Percentiles rank a stretch among this genome's conserved stretches.
Evolutionary conservation across 2,888 invertebrate genomes (phyloP).

Genomic region (Eupithecia subumbrata): DNA sequence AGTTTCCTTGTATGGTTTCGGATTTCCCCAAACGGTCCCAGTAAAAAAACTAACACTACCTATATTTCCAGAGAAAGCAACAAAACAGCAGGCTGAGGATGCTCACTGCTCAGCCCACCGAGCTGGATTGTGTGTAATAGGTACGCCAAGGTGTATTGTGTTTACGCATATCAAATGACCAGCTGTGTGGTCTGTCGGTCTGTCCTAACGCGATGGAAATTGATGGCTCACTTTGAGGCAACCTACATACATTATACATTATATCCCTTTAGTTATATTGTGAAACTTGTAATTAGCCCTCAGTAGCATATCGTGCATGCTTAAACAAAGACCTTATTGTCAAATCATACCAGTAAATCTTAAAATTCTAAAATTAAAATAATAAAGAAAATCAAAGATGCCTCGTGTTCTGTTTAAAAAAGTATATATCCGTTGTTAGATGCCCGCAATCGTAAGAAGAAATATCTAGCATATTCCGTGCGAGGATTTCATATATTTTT

Average conservation of each 20-base stretch:
- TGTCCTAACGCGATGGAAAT: neutral
- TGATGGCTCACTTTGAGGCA: neutral
- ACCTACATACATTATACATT: too few species aligned
- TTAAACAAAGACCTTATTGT: too few species aligned
- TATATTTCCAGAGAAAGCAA: neutral
- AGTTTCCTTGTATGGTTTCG: neutral
- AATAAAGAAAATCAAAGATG: neutral
- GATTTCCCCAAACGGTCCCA: neutral
- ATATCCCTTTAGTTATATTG: too few species aligned
- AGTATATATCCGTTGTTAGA: neutral
- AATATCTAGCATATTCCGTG: neutral
- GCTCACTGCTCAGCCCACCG: neutral
- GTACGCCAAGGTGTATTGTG: neutral
- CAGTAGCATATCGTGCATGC: too few species aligned
- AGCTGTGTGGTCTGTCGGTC: constrained; percentile 1
- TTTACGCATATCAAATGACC: constrained; percentile 6
- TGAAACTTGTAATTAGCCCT: too few species aligned
- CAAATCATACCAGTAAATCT: too few species aligned
- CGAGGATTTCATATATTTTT: neutral
- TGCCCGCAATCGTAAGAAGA: neutral
- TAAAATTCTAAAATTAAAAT: too few species aligned
- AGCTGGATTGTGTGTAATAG: neutral
- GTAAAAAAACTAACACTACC: neutral
- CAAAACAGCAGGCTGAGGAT: neutral
- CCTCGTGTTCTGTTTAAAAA: neutral